phyloP scores from a whole-genome alignment of 2,797 vertebrate genomes.

The Eremophila alpestris region DNA sequence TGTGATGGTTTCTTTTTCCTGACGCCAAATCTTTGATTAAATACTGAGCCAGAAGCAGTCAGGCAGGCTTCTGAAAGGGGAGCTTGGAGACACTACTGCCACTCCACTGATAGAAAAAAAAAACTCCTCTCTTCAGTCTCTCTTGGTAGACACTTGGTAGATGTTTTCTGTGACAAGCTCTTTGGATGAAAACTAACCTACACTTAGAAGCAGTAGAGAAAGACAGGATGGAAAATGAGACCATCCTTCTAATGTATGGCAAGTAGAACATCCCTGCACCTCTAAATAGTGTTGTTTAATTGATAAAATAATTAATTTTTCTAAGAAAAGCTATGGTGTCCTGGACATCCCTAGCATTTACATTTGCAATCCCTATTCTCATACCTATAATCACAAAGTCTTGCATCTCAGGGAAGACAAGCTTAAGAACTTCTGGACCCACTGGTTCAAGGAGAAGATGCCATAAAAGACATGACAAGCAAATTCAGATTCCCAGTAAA shows the following conservation, averaged over 20 bases:
- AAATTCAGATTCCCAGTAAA: not conserved
- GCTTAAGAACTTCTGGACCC: not conserved
- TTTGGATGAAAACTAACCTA: not conserved
- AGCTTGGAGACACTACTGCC: not conserved
- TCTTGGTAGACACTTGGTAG: not conserved
- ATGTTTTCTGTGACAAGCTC: not conserved
- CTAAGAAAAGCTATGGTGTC: not conserved
- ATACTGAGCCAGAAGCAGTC: not conserved
- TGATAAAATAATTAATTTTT: not conserved
- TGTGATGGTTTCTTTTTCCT: not conserved
- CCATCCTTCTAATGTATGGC: not conserved
- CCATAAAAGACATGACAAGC: not conserved
- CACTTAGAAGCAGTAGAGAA: not conserved
- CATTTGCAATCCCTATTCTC: not conserved
- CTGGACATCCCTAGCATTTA: not conserved
- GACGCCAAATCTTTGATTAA: not conserved
- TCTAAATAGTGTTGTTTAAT: not conserved
- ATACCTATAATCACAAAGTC: not conserved
- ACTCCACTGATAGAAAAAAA: not conserved
- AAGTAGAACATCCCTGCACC: not conserved
- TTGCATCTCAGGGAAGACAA: not conserved
- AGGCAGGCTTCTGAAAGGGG: not conserved
- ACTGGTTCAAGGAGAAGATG: not conserved
- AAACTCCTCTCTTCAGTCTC: not conserved
- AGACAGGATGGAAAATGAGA: not conserved